Evolutionary conservation across 2,888 invertebrate species (phyloP).

Genomic region (Lasioglossum villosulum): DNA sequence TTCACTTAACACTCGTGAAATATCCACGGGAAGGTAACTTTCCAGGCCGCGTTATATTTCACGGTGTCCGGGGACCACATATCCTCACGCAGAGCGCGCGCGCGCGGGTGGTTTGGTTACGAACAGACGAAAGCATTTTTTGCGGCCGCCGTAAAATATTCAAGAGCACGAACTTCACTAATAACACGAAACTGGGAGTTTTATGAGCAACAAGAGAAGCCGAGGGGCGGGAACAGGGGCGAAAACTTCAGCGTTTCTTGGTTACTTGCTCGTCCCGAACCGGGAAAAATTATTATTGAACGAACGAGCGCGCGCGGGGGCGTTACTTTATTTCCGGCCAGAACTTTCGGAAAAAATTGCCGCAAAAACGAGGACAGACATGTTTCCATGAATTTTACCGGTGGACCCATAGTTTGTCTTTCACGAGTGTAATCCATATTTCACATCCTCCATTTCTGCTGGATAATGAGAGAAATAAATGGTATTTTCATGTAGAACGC

Average conservation of each 20-base stretch:
- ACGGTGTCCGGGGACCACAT: slow-evolving; percentile 28
- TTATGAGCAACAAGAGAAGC: slow-evolving; percentile 41
- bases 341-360: neutral
- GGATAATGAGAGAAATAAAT: slow-evolving; percentile 15
- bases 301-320: neutral
- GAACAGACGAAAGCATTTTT: slow-evolving; percentile 52
- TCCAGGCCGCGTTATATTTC: slow-evolving; percentile 21
- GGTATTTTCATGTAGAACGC: slow-evolving; percentile 10
- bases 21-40: slow-evolving; percentile 32
- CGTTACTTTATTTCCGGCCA: slow-evolving; percentile 12
- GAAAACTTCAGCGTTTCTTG: slow-evolving; percentile 30
- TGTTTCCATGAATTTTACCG: neutral
- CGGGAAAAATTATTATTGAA: slow-evolving; percentile 26
- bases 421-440: slow-evolving; percentile 8
- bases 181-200: slow-evolving; percentile 57
- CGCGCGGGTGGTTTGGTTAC: slow-evolving; percentile 20
- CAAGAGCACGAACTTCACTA: slow-evolving; percentile 57
- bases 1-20: slow-evolving; percentile 27
- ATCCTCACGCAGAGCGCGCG: slow-evolving; percentile 16
- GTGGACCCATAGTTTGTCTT: slow-evolving; percentile 5
- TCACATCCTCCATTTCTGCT: neutral
- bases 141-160: slow-evolving; percentile 55
- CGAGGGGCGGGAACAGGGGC: neutral
- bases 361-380: neutral
- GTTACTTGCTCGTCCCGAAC: slow-evolving; percentile 30